Base-by-base conservation (phyloP, 2,888 invertebrate species). In the Nomada ruficornis region DNA sequence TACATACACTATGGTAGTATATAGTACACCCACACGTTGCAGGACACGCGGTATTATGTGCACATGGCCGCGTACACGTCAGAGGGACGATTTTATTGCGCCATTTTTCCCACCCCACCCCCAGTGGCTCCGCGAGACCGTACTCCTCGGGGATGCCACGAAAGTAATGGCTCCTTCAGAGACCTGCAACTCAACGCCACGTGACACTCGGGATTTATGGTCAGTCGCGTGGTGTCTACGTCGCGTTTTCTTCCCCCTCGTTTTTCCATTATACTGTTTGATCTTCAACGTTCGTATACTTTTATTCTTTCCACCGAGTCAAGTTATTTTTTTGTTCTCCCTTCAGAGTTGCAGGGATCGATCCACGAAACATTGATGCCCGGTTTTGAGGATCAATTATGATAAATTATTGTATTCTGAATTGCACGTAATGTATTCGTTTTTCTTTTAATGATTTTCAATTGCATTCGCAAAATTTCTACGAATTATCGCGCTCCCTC, bases 161-260 rank as follows among this genome's bases (percentile, higher is more conserved):
- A 82, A 88, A 85, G 85, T 87, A 88, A 90, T 86, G 86, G 85
- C 87, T 85, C 84, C 88, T 88, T 84, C 79, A 69, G 68, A 78
- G 88, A 84, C 80, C 80, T 65, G 87, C 82, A 79, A 88, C 77
- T 84, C 82, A 78, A 84, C 82, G 88, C 84, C 86, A 84, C 86
- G 80, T 84, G 88, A 86, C 86, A 78, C 80, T 55, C 72, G 60
- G 76, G 80, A 86, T 88, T 86, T 85, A 88, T 83, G 85, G 85
- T 69, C 74, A 78, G 50, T 64, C 79, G 67, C 55, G 73, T 50
- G 70, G 67, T 75, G 78, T 78, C 72, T 72, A 44, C 54, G 47
- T n/a, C 54, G 63, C 55, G 52, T 54, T 44, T 69, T 52, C 36
- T 57, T 26, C 44, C 42, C 57, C 23, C 15, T 59, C 18, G 23